Evolutionary conservation across 2,888 invertebrate genomes (phyloP).

Genomic region (Gastracanthus pulcherrimus): DNA sequence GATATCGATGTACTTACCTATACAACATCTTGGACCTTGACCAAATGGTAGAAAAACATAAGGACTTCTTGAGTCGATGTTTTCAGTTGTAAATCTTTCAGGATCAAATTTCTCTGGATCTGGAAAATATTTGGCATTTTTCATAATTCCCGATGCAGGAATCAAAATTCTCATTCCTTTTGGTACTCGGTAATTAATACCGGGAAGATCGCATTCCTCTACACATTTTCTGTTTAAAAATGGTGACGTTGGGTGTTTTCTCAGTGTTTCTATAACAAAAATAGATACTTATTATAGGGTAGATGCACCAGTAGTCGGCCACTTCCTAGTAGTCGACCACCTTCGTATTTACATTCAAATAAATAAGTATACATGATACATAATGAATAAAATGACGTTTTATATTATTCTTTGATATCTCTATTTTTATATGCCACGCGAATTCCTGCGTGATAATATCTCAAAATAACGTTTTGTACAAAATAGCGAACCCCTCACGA

Average conservation of each 20-base stretch:
- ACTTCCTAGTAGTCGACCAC: too few relatives aligned
- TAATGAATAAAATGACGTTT: too few relatives aligned
- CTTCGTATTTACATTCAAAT: too few relatives aligned
- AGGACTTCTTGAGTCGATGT: conserved; percentile 65
- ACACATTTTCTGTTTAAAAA: conserved; percentile 73
- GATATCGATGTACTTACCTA: conserved; percentile 65
- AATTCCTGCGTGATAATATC: too few relatives aligned
- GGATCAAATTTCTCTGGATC: conserved; percentile 79
- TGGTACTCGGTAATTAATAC: conserved; percentile 60
- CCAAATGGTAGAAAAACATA: conserved; percentile 70
- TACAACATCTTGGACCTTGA: conserved; percentile 70
- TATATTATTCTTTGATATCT: too few relatives aligned
- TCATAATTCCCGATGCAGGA: conserved; percentile 76
- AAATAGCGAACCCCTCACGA: too few relatives aligned
- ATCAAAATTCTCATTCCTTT: conserved; percentile 71
- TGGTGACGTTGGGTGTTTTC: conserved; percentile 74
- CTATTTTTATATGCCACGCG: too few relatives aligned
- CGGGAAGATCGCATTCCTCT: conserved; percentile 64
- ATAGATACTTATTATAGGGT: not conserved
- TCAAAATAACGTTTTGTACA: too few relatives aligned
- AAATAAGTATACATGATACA: too few relatives aligned
- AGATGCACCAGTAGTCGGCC: too few relatives aligned
- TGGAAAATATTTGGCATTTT: conserved; percentile 77
- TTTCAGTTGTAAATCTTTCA: conserved; percentile 77
- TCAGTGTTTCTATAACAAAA: conserved; percentile 68